phyloP scores from a whole-genome alignment of 2,113 vertebrate genomes.

The Bos indicus region DNA sequence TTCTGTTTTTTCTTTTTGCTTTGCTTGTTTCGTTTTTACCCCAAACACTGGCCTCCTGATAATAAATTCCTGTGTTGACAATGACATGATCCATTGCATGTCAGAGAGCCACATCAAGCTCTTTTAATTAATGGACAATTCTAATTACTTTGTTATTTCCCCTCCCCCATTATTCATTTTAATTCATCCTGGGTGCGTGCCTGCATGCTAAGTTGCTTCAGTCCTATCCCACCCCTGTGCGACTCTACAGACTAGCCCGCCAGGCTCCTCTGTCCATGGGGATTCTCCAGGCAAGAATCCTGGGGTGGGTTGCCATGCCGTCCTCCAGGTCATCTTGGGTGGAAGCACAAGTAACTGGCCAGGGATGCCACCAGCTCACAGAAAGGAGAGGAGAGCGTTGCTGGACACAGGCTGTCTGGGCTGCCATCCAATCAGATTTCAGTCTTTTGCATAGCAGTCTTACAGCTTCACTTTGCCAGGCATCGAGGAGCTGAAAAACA shows the following conservation, averaged over 20 bases:
- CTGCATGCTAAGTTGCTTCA: background rate
- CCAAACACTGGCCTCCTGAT: background rate
- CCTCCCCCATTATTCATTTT: constrained; percentile 3
- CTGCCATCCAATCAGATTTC: constrained; percentile 53
- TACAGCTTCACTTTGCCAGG: constrained; percentile 61
- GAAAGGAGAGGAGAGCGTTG: background rate
- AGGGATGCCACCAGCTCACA: constrained; percentile 55
- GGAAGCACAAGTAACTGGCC: constrained; percentile 54
- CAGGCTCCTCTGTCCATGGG: background rate
- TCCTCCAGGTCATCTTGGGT: constrained; percentile 45
- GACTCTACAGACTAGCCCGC: background rate
- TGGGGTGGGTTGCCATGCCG: background rate
- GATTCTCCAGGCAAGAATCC: background rate
- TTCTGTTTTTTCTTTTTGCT: background rate
- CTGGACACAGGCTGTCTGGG: constrained; percentile 21
- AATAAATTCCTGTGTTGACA: background rate
- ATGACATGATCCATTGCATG: background rate
- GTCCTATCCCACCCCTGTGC: background rate
- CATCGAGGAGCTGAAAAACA: constrained; percentile 61
- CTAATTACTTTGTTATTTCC: constrained; percentile 51
- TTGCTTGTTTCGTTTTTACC: background rate
- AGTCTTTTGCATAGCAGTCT: constrained; percentile 58
- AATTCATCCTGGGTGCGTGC: constrained; percentile 42
- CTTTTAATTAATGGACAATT: constrained; percentile 36
- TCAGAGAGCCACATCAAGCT: background rate